These are phyloP conservation scores for Gobionotothen gibberifrons DNA, from an alignment of 2,797 vertebrate genomes.

Conservation along the genomic window DNA sequence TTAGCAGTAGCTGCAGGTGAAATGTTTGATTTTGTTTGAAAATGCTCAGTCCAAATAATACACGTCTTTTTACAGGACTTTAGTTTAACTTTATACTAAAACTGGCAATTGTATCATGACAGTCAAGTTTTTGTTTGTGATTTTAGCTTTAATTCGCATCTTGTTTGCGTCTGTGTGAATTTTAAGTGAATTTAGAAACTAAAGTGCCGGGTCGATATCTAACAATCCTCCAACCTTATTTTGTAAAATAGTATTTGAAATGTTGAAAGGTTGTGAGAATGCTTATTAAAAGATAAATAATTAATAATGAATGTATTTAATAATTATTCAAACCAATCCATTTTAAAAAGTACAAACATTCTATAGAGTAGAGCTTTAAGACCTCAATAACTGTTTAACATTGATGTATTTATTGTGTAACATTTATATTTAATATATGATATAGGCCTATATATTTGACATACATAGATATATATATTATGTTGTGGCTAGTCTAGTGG, in stretches of 20 bases:
- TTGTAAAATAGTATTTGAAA: conserved; percentile 3
- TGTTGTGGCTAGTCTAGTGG: neutral
- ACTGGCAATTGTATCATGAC: neutral
- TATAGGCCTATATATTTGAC: too few relatives aligned
- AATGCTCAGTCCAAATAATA: neutral
- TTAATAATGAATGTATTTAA: too few relatives aligned
- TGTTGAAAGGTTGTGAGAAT: neutral
- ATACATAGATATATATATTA: too few relatives aligned
- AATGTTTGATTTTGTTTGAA: neutral
- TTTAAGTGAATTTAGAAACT: neutral
- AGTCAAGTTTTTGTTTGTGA: conserved; percentile 10
- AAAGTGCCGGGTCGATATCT: neutral
- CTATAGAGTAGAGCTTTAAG: neutral
- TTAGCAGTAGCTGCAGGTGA: neutral
- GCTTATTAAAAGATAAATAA: too few relatives aligned
- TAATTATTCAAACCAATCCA: too few relatives aligned
- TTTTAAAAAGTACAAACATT: neutral
- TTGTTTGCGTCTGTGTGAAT: neutral
- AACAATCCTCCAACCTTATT: neutral
- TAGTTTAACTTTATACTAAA: neutral
- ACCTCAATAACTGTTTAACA: neutral
- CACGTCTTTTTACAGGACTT: neutral
- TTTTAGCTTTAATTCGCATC: neutral
- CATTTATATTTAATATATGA: too few relatives aligned
- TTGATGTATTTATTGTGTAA: neutral